Evolutionary conservation across 2,888 invertebrate species (phyloP), one percentile per base, ranked within the genome.

Genomic region (Drosophila limbata): DNA sequence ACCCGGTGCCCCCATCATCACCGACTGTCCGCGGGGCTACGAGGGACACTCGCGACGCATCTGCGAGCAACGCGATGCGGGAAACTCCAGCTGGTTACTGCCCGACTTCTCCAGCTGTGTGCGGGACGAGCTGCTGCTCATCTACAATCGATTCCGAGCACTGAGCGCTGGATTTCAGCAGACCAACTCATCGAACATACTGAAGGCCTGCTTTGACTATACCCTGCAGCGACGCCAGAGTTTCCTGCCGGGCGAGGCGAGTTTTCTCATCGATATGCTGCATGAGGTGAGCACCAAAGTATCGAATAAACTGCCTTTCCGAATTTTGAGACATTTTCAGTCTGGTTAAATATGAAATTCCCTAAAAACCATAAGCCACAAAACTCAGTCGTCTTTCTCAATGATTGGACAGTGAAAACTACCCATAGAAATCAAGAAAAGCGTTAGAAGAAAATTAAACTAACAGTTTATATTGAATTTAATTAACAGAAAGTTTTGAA

Each of bases 51-150:
- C 94, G 5, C 91, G 92, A 1, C 92, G 95, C 48, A 92, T 94
- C 35, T 95, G 95, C 83, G 93, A 93, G 42, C 93, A 95, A 82
- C 93, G 93, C 37, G 94, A 95, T 81, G 93, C 94, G 15, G 94
- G 94, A 37, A 95, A 94, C 21, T 95, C 96, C 0, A 94, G 94
- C 73, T 97, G 97, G 97, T 94, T 94, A 80, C 92, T 94, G 47
- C 96, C 97, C 0, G 96, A 97, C 91, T 97, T 96, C 90, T 96
- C 96, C 1, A 93, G 93, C 19, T 97, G 97, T 89, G 93, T 95
- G 25, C 94, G 95, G 31, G 94, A 95, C 82, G 94, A 95, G 1
- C 91, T 96, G 33, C 92, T 94, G 56, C 92, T 94, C 81, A 94
- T 95, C 73, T 95, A 95, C 87, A 94, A 94, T 81, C 94, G 95